Percentiles rank a stretch among this genome's conserved stretches.
These are phyloP conservation scores for Drosophila hawaiiensis DNA, from an alignment of 2,888 invertebrate genomes.

Conservation along the genomic window DNA sequence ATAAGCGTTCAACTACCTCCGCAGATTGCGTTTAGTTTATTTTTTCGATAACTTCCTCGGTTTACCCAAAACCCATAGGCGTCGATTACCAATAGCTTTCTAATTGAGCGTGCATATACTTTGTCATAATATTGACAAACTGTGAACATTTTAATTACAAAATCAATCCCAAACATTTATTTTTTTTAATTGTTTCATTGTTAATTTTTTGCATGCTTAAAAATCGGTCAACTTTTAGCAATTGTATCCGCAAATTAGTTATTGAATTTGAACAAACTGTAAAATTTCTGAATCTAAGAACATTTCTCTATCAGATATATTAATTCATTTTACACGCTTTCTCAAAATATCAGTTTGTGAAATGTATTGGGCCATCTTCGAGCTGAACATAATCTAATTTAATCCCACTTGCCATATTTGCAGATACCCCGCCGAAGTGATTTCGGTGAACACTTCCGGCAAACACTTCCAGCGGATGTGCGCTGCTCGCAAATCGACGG, in stretches of 20 bases:
- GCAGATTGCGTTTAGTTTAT: neutral
- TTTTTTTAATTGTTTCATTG: no score
- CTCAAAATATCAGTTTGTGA: neutral
- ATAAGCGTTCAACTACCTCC: no score
- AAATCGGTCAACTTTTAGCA: neutral
- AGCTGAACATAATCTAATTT: neutral
- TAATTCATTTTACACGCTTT: neutral
- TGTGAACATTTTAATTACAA: neutral
- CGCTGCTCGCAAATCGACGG: slow-evolving; percentile 92
- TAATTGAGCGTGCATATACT: neutral
- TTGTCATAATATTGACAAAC: neutral
- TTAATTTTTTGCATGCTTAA: neutral
- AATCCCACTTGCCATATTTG: neutral
- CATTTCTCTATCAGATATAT: neutral
- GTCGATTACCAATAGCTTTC: neutral
- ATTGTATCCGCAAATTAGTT: neutral
- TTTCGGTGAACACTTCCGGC: slow-evolving; percentile 95
- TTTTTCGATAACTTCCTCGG: neutral
- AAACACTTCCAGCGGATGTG: slow-evolving; percentile 95
- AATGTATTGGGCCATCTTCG: neutral
- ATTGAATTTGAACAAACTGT: neutral
- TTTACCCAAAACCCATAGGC: neutral
- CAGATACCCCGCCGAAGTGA: slow-evolving; percentile 94
- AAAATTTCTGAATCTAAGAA: neutral
- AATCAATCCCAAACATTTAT: neutral